Percentiles rank a stretch among this genome's conserved stretches.
These are phyloP conservation scores for Caranx ignobilis DNA, from an alignment of 2,113 vertebrate genomes.

Conservation along the genomic window DNA sequence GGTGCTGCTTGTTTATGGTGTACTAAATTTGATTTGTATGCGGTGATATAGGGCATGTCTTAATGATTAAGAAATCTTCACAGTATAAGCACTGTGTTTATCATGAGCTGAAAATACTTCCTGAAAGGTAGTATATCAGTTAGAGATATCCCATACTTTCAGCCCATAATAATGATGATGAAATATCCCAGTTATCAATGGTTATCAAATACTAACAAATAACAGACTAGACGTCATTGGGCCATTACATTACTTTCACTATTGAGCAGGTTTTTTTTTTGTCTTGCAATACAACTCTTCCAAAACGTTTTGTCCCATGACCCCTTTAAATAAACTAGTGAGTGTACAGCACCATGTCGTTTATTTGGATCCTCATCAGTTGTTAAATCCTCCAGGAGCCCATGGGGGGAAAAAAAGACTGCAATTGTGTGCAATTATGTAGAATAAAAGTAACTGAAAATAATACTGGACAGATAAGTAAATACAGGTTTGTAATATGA, in stretches of 20 bases:
- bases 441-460: too few species aligned
- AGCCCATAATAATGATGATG: background rate
- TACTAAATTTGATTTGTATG: background rate
- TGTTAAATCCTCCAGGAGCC: background rate
- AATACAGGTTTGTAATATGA: too few species aligned
- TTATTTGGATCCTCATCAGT: background rate
- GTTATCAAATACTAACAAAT: background rate
- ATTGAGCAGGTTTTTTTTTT: background rate
- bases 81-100: background rate
- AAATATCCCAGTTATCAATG: background rate
- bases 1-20: constrained; percentile 22
- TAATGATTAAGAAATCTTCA: background rate
- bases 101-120: background rate
- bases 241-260: background rate
- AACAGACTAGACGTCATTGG: background rate
- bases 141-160: background rate
- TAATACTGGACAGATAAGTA: too few species aligned
- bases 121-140: background rate
- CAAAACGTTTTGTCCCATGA: too few species aligned
- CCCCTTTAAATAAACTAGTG: background rate
- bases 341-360: background rate
- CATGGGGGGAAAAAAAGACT: background rate
- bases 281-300: too few species aligned
- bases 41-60: constrained; percentile 2
- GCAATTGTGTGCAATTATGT: too few species aligned